These are phyloP conservation scores for Terrapene triunguis DNA, from an alignment of 2,113 vertebrate genomes.

Conservation along the genomic window DNA sequence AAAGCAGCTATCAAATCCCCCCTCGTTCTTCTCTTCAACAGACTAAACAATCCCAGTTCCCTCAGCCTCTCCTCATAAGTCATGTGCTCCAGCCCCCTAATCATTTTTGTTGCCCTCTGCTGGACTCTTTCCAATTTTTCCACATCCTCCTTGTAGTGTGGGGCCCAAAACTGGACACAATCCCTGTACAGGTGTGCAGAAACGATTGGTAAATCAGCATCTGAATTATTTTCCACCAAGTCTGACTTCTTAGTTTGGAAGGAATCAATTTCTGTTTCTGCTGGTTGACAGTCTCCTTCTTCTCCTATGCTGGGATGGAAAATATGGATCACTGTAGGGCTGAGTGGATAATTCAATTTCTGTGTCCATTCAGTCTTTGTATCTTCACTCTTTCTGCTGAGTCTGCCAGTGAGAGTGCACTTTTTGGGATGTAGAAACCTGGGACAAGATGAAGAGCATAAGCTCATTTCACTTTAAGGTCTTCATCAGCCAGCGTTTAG, in stretches of 20 bases:
- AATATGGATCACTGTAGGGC: background rate
- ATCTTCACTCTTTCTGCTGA: background rate
- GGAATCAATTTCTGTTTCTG: background rate
- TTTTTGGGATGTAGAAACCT: background rate
- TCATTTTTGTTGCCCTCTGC: too few relatives aligned
- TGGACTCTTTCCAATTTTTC: too few relatives aligned
- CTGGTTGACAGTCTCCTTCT: background rate
- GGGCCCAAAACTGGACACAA: too few relatives aligned
- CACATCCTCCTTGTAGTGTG: too few relatives aligned
- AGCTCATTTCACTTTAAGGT: background rate
- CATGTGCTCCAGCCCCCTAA: too few relatives aligned
- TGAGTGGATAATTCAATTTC: background rate
- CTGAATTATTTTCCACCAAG: background rate
- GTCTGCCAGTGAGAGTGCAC: background rate
- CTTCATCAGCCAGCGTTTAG: background rate
- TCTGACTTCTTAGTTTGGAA: background rate
- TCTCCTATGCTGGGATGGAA: background rate
- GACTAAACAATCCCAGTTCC: too few relatives aligned
- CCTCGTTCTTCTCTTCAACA: too few relatives aligned
- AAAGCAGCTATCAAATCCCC: too few relatives aligned
- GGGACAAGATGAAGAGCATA: background rate
- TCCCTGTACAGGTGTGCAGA: background rate
- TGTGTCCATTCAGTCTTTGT: background rate
- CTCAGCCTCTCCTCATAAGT: too few relatives aligned
- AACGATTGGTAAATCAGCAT: background rate